A percentile compares a stretch with the other conserved stretches of the same genome.
These are phyloP conservation scores for Ranitomeya variabilis DNA, from an alignment of 2,113 vertebrate genomes.

Conservation along the genomic window DNA sequence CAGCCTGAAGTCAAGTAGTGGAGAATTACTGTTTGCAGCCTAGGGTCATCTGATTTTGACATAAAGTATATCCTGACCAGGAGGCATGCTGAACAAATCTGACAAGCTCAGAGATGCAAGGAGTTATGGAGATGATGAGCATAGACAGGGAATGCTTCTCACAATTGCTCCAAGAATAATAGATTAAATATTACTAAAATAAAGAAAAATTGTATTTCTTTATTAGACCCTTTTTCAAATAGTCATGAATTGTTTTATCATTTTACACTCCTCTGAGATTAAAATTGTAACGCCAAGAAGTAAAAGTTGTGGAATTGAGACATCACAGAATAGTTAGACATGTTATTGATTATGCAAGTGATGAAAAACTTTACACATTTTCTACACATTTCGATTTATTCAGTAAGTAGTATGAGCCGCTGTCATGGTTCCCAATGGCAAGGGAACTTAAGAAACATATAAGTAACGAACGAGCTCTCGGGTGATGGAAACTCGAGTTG, in stretches of 20 bases:
- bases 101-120: background rate
- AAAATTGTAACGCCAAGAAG: no score
- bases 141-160: background rate
- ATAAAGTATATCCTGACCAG: background rate
- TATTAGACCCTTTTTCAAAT: background rate
- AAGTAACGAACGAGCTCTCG: no score
- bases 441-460: no score
- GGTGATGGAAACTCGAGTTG: no score
- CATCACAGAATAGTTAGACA: no score
- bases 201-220: background rate
- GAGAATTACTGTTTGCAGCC: background rate
- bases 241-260: background rate
- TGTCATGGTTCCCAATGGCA: no score
- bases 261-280: no score
- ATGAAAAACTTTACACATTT: no score
- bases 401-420: no score
- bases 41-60: background rate
- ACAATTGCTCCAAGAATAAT: background rate
- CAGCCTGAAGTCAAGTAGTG: background rate
- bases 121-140: background rate
- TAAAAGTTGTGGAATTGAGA: no score
- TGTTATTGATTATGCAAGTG: no score
- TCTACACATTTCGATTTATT: no score
- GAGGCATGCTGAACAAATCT: background rate
- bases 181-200: background rate